Evolutionary conservation across 2,797 vertebrate genomes (phyloP), one percentile per base, ranked within the genome.

Genomic region (Brachyrhaphis roseni): DNA sequence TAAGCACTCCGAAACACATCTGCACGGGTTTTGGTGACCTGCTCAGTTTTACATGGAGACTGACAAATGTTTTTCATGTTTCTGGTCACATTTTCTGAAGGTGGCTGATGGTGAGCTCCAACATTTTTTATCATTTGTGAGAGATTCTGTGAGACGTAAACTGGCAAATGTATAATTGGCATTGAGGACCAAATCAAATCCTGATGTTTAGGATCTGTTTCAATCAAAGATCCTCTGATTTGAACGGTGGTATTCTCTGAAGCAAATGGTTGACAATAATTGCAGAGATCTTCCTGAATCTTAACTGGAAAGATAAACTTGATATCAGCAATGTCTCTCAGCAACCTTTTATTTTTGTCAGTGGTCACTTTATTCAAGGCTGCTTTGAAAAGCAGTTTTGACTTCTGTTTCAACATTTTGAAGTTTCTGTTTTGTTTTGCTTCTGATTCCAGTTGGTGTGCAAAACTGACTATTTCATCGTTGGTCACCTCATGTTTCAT

Each of bases 131-230:
- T 8, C 8, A 41, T 41, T 41, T 41, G 8, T 41, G 41, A 1
- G 8, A 41, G 8, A 8, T 41, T 41, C 8, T 7, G 39, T 47
- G 31, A 26, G 31, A 1, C 55, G 57, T 36, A 77, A 57, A 1
- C 0, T 31, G 72, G 78, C 23, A 90, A 0, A 1, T 92, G 66
- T 59, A 96, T 91, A 41, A 96, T 93, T 74, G 95, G 88, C 89
- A 96, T 93, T 47, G 94, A 90, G 23, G 95, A 84, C 96, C 96
- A 96, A 86, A 96, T 93, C 23, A 96, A 51, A 31, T 84, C 73
- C 34, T 94, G 91, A 80, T 92, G 34, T 0, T 36, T 34, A 0
- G 0, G 0, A 26, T 91, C 26, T 1, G 5, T 74, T 1, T 88
- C 47, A 2, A 94, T 89, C n/a, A 96, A 77, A 7, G 95, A 95